Evolutionary conservation across 2,113 vertebrate genomes (phyloP).

Genomic region (Vulpes ferrilata): DNA sequence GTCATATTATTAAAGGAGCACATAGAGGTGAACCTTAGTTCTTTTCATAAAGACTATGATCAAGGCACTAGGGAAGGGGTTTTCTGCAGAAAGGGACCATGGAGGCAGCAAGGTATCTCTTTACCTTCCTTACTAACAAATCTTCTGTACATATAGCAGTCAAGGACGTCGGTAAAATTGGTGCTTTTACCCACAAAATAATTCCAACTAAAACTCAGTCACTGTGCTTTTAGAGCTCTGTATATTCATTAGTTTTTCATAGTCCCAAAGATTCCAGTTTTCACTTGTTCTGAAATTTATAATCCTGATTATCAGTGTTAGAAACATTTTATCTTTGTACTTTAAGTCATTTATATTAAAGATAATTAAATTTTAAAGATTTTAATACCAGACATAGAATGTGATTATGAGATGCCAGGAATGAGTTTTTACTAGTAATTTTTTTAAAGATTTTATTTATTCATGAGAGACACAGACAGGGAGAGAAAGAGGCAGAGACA

Average conservation of each 20-base stretch:
- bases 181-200: neutral
- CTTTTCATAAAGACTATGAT: neutral
- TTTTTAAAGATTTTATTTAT: no score
- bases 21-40: neutral
- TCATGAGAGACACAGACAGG: no score
- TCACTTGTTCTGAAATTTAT: neutral
- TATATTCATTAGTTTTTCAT: conserved; percentile 8
- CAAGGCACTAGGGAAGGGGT: no score
- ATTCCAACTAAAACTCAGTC: neutral
- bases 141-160: neutral
- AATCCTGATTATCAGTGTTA: neutral
- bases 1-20: neutral
- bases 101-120: neutral
- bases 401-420: neutral
- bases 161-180: neutral
- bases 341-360: conserved; percentile 13
- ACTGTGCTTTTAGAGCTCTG: neutral
- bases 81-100: neutral
- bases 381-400: neutral
- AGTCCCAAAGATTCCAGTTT: neutral
- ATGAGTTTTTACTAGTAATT: neutral
- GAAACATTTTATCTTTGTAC: neutral
- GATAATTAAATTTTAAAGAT: neutral
- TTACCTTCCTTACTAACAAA: neutral
- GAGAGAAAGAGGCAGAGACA: no score